phyloP scores from a whole-genome alignment of 2,888 invertebrate species.

The Chirona hameri region DNA sequence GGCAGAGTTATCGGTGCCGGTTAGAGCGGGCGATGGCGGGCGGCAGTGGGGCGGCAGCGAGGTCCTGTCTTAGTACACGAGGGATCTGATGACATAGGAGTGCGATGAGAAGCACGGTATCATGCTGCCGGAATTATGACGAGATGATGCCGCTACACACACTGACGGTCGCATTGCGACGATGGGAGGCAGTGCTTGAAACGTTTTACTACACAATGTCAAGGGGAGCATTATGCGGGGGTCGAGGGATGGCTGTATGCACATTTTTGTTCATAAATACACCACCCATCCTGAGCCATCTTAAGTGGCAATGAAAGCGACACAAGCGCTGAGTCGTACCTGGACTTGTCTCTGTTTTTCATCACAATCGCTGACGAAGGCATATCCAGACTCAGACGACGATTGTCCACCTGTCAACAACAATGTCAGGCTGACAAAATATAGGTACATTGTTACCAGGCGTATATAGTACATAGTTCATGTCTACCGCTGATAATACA shows the following conservation, averaged over 20 bases:
- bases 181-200: neutral
- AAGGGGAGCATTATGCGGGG: no score
- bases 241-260: neutral
- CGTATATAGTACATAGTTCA: no score
- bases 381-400: slow-evolving; percentile 62
- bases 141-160: neutral
- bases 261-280: neutral
- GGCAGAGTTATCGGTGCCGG: neutral
- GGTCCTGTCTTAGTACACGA: no score
- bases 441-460: no score
- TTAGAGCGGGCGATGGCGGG: no score
- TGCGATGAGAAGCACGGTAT: no score
- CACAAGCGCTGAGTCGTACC: slow-evolving; percentile 44
- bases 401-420: slow-evolving; percentile 69
- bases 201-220: neutral
- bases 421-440: no score
- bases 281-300: no score
- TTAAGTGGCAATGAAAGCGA: neutral
- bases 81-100: no score
- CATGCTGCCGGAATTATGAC: no score
- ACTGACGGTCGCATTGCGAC: neutral
- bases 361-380: slow-evolving; percentile 67
- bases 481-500: no score
- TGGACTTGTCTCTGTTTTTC: slow-evolving; percentile 57
- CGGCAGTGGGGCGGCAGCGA: no score